These are phyloP conservation scores for Pollachius pollachius DNA, from an alignment of 2,113 vertebrate genomes.

Conservation along the genomic window DNA sequence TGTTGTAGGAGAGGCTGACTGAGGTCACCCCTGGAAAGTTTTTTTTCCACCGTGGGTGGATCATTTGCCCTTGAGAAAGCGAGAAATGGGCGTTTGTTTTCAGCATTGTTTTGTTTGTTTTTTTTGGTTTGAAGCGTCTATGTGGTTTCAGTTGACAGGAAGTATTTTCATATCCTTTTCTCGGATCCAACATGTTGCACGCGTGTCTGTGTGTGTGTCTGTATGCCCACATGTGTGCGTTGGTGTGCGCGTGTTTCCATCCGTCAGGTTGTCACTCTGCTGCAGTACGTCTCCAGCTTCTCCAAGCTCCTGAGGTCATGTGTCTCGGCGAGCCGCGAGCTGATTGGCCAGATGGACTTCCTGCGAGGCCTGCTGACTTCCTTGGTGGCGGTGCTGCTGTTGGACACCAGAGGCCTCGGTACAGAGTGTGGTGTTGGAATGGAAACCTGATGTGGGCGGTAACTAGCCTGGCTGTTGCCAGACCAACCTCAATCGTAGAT, in stretches of 20 bases:
- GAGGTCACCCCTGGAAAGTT: slow-evolving; percentile 27
- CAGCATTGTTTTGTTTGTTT: not conserved
- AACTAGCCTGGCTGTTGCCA: not conserved
- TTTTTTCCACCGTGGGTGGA: not conserved
- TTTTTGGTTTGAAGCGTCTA: not conserved
- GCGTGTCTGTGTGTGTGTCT: not conserved
- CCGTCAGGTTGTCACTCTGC: slow-evolving; percentile 74
- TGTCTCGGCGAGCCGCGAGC: slow-evolving; percentile 69
- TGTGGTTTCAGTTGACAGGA: not conserved
- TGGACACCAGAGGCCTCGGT: slow-evolving; percentile 71
- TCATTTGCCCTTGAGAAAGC: not conserved
- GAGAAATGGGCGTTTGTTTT: not conserved
- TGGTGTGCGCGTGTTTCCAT: not conserved
- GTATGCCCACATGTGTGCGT: not conserved
- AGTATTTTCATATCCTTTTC: not conserved
- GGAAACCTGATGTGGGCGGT: not conserved
- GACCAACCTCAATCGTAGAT: too few relatives aligned
- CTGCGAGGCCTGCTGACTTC: slow-evolving; percentile 75
- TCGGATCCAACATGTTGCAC: not conserved
- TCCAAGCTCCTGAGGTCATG: slow-evolving; percentile 80
- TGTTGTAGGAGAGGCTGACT: slow-evolving; percentile 22
- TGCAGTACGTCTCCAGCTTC: slow-evolving; percentile 82
- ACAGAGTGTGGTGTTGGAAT: slow-evolving; percentile 5
- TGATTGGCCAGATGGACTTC: slow-evolving; percentile 76
- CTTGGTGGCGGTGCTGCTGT: slow-evolving; percentile 71